Conservation (phyloP, 2,113 vertebrate genomes). For the Chunga burmeisteri region DNA sequence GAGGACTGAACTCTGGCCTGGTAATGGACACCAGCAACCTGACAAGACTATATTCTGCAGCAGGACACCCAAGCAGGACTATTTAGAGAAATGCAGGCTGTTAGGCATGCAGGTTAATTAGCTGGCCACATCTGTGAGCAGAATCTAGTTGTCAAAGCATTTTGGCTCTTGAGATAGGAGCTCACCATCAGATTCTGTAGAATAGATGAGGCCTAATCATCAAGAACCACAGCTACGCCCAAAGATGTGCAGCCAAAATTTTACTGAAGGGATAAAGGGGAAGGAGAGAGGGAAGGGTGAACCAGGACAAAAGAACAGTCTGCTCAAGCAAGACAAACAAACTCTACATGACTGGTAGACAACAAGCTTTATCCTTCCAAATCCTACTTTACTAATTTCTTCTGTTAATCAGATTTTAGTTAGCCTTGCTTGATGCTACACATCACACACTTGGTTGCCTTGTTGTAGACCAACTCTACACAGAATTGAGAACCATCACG, state of each 20-base stretch:
- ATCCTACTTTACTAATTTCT: not conserved
- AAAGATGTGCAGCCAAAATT: not conserved
- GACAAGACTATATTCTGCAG: not conserved
- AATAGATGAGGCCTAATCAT: not conserved
- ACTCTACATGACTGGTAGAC: too few relatives aligned
- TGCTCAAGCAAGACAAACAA: not conserved
- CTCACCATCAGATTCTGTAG: too few relatives aligned
- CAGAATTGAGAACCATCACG: not conserved
- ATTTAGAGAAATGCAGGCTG: not conserved
- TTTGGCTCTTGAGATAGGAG: not conserved
- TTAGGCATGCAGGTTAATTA: not conserved
- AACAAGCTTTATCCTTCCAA: not conserved
- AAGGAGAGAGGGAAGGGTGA: not conserved
- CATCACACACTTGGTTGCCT: not conserved
- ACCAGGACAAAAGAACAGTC: not conserved
- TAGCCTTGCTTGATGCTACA: not conserved
- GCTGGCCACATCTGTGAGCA: not conserved
- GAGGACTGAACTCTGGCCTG: not conserved
- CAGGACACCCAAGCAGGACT: not conserved
- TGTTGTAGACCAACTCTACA: not conserved
- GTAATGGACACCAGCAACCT: not conserved
- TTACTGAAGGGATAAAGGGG: not conserved
- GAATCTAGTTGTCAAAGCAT: not conserved
- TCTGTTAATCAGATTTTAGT: not conserved
- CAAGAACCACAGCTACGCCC: not conserved